Evolutionary conservation across 2,113 vertebrate species (phyloP).

Genomic region (Seriola aureovittata): DNA sequence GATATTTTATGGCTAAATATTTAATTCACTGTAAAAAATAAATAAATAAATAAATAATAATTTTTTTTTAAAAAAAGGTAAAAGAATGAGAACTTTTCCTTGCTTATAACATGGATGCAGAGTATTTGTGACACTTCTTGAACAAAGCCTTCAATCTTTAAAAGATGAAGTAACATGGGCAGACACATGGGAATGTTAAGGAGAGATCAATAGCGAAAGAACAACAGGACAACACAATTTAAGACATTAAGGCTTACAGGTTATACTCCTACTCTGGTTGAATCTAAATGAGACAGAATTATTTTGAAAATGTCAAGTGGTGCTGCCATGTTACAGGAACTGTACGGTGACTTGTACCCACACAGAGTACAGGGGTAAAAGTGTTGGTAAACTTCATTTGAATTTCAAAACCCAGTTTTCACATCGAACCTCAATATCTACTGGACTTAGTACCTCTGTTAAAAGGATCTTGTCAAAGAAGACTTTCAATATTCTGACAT

Average conservation of each 20-base stretch:
- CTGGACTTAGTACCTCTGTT: too few relatives aligned
- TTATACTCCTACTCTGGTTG: not conserved
- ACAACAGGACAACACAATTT: not conserved
- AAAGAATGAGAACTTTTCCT: not conserved
- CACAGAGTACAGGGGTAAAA: too few relatives aligned
- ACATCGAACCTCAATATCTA: too few relatives aligned
- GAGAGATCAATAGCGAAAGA: not conserved
- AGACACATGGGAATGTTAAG: not conserved
- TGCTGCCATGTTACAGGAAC: too few relatives aligned
- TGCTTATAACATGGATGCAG: not conserved
- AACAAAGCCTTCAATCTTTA: not conserved
- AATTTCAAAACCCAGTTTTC: too few relatives aligned
- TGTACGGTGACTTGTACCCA: too few relatives aligned
- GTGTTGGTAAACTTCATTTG: too few relatives aligned
- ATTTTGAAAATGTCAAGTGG: not conserved
- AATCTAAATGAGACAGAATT: not conserved
- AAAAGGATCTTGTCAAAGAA: too few relatives aligned
- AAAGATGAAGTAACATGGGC: not conserved
- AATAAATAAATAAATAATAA: too few relatives aligned
- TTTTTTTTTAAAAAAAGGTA: not conserved
- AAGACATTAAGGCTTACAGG: too few relatives aligned
- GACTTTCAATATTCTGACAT: too few relatives aligned
- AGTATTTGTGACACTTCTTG: not conserved
- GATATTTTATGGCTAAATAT: not conserved
- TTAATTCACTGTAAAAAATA: not conserved